A percentile compares a stretch with the other conserved stretches of the same genome.
Evolutionary conservation across 2,113 vertebrate species (phyloP).

Genomic region (Spilogale gracilis): DNA sequence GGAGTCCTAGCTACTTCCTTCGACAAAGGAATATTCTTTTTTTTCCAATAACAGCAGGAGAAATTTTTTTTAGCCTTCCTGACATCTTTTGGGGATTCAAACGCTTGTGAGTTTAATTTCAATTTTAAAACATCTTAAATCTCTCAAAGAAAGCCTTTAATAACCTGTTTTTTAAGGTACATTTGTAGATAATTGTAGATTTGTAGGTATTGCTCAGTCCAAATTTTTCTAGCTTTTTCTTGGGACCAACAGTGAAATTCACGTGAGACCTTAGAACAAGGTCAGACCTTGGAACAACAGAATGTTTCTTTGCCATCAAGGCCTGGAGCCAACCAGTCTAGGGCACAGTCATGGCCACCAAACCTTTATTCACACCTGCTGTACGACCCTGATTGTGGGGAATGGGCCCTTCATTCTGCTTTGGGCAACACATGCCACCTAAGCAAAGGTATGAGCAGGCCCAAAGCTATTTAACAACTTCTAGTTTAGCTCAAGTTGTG

Average conservation of each 20-base stretch:
- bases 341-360: no score
- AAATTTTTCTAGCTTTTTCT: neutral
- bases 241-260: neutral
- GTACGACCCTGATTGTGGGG: neutral
- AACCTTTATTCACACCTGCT: neutral
- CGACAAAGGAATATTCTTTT: neutral
- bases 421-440: neutral
- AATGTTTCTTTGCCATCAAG: neutral
- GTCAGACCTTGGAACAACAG: neutral
- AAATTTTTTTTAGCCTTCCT: neutral
- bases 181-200: neutral
- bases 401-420: neutral
- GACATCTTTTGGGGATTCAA: slow-evolving; percentile 24
- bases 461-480: neutral
- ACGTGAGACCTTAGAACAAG: neutral
- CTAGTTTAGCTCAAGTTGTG: neutral
- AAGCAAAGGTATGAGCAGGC: neutral
- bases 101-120: neutral
- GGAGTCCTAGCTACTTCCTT: neutral
- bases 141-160: neutral
- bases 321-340: neutral
- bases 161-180: neutral
- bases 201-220: neutral
- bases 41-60: neutral
- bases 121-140: neutral